These are phyloP conservation scores for Drosophila bocqueti DNA, from an alignment of 1,140 invertebrate genomes.

Conservation along the genomic window DNA sequence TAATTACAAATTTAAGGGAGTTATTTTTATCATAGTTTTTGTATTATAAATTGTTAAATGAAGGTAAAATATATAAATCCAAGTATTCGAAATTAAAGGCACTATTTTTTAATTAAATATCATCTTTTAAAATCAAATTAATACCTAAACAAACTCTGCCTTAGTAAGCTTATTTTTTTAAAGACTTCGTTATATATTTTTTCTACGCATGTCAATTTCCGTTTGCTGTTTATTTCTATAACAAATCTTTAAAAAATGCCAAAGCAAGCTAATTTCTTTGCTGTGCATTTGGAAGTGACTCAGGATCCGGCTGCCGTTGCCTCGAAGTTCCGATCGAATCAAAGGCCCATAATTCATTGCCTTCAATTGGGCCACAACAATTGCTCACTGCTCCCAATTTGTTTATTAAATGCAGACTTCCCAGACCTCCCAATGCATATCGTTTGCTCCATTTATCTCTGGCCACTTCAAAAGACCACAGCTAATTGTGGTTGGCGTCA, in stretches of 20 bases:
- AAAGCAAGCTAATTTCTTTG: neutral
- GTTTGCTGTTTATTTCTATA: neutral
- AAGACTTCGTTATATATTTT: neutral
- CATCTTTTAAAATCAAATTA: neutral
- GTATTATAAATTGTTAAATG: no score
- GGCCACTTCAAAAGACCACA: constrained; percentile 48
- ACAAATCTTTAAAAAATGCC: neutral
- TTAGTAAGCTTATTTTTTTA: neutral
- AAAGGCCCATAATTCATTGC: constrained; percentile 40
- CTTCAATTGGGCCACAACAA: constrained; percentile 64
- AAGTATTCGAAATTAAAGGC: no score
- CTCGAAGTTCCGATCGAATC: constrained; percentile 36
- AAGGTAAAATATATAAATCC: no score
- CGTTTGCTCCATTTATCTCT: constrained; percentile 62
- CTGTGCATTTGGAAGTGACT: constrained; percentile 17
- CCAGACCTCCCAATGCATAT: constrained; percentile 22
- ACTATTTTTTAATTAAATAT: no score
- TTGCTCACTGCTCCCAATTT: constrained; percentile 63
- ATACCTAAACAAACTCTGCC: neutral
- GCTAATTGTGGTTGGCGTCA: constrained; percentile 62
- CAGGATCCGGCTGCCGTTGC: constrained; percentile 19
- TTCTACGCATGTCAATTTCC: neutral
- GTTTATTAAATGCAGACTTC: constrained; percentile 73
- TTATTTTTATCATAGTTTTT: neutral
- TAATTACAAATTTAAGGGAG: no score